Evolutionary conservation across 2,797 vertebrate species (phyloP).

Genomic region (Urocyon cinereoargenteus): DNA sequence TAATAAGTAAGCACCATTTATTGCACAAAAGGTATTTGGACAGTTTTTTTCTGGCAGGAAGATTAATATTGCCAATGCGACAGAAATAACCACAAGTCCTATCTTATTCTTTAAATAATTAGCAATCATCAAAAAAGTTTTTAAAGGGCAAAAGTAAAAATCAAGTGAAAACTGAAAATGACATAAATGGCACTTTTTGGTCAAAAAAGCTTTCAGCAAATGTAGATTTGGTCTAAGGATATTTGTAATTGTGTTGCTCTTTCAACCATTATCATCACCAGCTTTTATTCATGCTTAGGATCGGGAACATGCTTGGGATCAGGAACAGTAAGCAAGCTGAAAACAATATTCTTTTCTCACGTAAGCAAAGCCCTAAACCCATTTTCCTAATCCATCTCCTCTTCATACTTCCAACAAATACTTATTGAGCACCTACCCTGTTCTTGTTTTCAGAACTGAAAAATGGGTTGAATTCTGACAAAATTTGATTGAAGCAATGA

Average conservation of each 20-base stretch:
- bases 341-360: constrained; percentile 24
- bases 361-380: neutral
- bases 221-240: neutral
- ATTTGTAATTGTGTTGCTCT: constrained; percentile 60
- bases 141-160: constrained; percentile 65
- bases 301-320: neutral
- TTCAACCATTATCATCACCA: neutral
- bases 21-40: constrained; percentile 66
- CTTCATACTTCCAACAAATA: neutral
- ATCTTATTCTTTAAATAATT: constrained; percentile 74
- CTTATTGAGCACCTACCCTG: neutral
- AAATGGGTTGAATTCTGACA: constrained; percentile 1
- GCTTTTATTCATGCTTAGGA: constrained; percentile 13
- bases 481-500: neutral
- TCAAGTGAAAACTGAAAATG: constrained; percentile 66
- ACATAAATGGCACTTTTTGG: constrained; percentile 2
- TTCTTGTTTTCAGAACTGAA: neutral
- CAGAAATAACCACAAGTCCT: constrained; percentile 47
- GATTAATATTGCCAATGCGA: constrained; percentile 48
- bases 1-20: constrained; percentile 59
- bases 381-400: neutral
- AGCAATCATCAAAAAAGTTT: constrained; percentile 60
- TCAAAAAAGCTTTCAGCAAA: constrained; percentile 39
- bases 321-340: neutral
- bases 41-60: constrained; percentile 51